Conservation (phyloP, 2,888 invertebrate genomes). For the Oscheius sp. region DNA sequence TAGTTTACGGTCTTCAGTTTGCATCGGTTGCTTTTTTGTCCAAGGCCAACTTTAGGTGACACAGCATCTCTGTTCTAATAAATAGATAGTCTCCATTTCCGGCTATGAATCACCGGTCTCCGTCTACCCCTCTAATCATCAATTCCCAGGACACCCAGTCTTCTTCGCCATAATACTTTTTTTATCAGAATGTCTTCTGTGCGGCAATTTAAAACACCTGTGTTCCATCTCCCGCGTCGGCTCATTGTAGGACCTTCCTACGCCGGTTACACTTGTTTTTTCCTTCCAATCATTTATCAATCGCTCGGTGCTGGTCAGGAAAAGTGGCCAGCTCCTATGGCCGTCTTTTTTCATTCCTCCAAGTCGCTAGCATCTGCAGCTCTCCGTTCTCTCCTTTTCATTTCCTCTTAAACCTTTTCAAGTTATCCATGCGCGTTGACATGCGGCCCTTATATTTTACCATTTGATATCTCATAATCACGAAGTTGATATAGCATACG, state of each 20-base stretch:
- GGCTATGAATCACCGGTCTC: too few species aligned
- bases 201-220: slow-evolving; percentile 5
- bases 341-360: neutral
- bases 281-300: slow-evolving; percentile 24
- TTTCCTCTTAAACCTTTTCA: neutral
- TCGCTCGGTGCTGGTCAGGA: neutral
- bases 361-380: neutral
- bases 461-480: too few species aligned
- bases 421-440: neutral
- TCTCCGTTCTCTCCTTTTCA: neutral
- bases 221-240: neutral
- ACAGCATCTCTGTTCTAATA: too few species aligned
- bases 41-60: too few species aligned
- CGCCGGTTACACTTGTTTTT: slow-evolving; percentile 34
- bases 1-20: too few species aligned
- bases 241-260: neutral
- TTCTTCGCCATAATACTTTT: too few species aligned
- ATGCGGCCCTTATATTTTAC: too few species aligned
- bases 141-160: too few species aligned
- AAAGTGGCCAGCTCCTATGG: neutral
- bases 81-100: too few species aligned
- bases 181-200: neutral
- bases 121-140: too few species aligned
- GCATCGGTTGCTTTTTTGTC: too few species aligned
- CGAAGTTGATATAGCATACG: neutral